phyloP scores from a whole-genome alignment of 1,140 invertebrate genomes.

The Zaprionus tsacasi region DNA sequence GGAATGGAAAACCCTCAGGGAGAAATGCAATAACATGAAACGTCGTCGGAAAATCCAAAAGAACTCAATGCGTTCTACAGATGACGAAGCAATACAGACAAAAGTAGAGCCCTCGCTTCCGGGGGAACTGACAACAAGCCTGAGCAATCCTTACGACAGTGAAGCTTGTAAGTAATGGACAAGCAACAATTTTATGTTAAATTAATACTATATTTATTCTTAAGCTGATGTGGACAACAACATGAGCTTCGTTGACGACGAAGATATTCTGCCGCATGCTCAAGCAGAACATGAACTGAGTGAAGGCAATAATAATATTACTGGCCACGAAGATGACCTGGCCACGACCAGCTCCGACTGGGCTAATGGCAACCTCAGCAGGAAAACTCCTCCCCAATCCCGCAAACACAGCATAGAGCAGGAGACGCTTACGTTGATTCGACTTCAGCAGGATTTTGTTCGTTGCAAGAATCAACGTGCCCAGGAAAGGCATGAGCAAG shows the following conservation, averaged over 20 bases:
- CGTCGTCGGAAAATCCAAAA: conserved; percentile 2
- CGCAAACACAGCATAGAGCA: conserved; percentile 12
- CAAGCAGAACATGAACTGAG: conserved; percentile 3
- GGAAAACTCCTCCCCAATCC: background rate
- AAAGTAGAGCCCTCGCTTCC: background rate
- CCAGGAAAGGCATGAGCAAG: conserved; percentile 30
- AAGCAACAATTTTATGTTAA: background rate
- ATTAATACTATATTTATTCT: background rate
- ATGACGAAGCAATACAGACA: background rate
- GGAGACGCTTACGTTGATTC: conserved; percentile 21
- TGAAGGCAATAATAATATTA: background rate
- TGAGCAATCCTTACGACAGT: conserved; percentile 6
- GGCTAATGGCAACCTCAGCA: conserved; percentile 2
- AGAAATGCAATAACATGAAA: conserved; percentile 33
- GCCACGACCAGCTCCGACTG: conserved; percentile 10
- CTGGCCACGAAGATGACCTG: conserved; percentile 13
- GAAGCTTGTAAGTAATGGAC: conserved; percentile 19
- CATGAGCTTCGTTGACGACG: background rate
- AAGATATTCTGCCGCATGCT: background rate
- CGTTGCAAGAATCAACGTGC: conserved; percentile 28
- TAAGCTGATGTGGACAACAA: background rate
- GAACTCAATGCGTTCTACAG: background rate
- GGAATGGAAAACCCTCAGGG: conserved; percentile 27
- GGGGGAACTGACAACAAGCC: background rate
- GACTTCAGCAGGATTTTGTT: conserved; percentile 25